Conservation (phyloP, 2,888 invertebrate genomes). For the Physocephala rufipes region DNA sequence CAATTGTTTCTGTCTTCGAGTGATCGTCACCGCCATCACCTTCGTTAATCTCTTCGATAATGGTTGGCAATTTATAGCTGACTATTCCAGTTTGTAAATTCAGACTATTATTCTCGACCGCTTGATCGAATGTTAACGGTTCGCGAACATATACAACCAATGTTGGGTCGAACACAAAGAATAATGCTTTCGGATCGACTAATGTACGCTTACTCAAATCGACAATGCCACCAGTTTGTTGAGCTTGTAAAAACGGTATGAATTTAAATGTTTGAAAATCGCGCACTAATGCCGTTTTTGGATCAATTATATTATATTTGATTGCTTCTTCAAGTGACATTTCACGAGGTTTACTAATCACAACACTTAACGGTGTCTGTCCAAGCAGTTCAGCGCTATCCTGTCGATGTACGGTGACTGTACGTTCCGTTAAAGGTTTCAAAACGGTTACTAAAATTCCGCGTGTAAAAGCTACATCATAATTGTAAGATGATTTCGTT, state of each 20-base stretch:
- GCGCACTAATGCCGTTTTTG: slow-evolving; percentile 79
- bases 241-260: slow-evolving; percentile 73
- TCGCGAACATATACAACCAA: slow-evolving; percentile 77
- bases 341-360: slow-evolving; percentile 72
- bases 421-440: slow-evolving; percentile 72
- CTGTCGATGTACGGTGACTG: slow-evolving; percentile 55
- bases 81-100: slow-evolving; percentile 79
- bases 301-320: slow-evolving; percentile 81
- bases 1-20: slow-evolving; percentile 47
- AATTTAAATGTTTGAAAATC: slow-evolving; percentile 80
- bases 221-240: slow-evolving; percentile 70
- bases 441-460: slow-evolving; percentile 79
- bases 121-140: slow-evolving; percentile 82
- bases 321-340: slow-evolving; percentile 86
- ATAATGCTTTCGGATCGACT: slow-evolving; percentile 77
- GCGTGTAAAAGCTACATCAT: slow-evolving; percentile 81
- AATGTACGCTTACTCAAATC: slow-evolving; percentile 76
- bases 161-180: slow-evolving; percentile 80
- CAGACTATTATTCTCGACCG: slow-evolving; percentile 78
- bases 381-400: slow-evolving; percentile 60
- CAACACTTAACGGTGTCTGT: slow-evolving; percentile 67
- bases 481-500: slow-evolving; percentile 77
- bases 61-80: slow-evolving; percentile 68
- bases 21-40: slow-evolving; percentile 43
- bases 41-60: slow-evolving; percentile 51